These are phyloP conservation scores for Molanna angustata DNA, from an alignment of 2,888 invertebrate species.

Conservation along the genomic window DNA sequence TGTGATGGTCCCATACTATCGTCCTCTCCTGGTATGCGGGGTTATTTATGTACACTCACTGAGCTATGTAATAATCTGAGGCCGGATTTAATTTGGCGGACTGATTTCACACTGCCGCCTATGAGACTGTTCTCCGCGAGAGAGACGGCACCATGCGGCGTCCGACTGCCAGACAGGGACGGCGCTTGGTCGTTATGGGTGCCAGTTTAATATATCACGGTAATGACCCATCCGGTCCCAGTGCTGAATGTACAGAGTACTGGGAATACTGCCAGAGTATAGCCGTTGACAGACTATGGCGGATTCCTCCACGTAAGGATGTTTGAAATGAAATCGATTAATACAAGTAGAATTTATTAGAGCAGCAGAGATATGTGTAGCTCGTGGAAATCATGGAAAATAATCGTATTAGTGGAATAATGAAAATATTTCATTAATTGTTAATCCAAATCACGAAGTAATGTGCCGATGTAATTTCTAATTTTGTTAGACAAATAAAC, in stretches of 20 bases:
- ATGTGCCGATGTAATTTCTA: too few species aligned
- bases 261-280: conserved; percentile 14
- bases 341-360: too few species aligned
- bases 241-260: conserved; percentile 17
- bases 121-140: conserved; percentile 17
- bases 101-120: conserved; percentile 64
- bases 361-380: not conserved
- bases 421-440: too few species aligned
- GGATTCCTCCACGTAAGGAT: conserved; percentile 21
- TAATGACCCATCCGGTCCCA: conserved; percentile 31
- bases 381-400: not conserved
- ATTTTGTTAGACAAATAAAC: too few species aligned
- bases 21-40: conserved; percentile 33
- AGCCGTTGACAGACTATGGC: conserved; percentile 25
- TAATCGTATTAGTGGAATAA: not conserved
- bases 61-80: conserved; percentile 71
- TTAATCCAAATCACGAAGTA: too few species aligned
- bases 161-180: conserved; percentile 7
- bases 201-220: conserved; percentile 34
- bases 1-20: too few species aligned
- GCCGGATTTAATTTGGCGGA: conserved; percentile 70
- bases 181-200: conserved; percentile 27
- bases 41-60: conserved; percentile 69
- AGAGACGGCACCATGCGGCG: conserved; percentile 11
- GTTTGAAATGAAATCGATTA: conserved; percentile 18